phyloP scores from a whole-genome alignment of 2,797 vertebrate species.

The Sylvia borin region DNA sequence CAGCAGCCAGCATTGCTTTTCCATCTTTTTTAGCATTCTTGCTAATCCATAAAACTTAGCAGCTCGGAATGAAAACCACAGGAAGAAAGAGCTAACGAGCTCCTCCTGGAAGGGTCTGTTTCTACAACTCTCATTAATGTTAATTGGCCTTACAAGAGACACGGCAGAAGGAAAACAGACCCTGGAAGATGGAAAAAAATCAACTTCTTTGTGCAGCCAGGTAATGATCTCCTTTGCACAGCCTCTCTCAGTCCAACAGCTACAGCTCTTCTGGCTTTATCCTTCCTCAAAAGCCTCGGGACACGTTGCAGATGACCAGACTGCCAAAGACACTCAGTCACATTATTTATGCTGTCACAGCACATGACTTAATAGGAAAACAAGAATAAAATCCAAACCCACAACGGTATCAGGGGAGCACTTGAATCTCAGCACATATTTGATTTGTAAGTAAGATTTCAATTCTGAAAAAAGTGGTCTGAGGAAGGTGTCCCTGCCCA shows the following conservation, averaged over 20 bases:
- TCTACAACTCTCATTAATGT: background rate
- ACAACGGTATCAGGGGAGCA: background rate
- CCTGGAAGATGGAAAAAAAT: conserved; percentile 32
- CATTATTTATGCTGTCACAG: conserved; percentile 19
- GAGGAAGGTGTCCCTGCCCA: background rate
- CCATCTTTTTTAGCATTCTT: background rate
- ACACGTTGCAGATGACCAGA: background rate
- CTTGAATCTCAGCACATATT: background rate
- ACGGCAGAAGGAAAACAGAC: background rate
- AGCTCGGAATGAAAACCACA: background rate
- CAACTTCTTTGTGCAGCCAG: conserved; percentile 3
- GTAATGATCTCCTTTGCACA: background rate
- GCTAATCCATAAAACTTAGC: background rate
- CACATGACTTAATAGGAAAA: background rate
- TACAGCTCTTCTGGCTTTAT: background rate
- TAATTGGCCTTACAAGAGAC: background rate
- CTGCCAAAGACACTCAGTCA: conserved; percentile 20
- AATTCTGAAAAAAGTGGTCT: background rate
- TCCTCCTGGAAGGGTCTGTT: background rate
- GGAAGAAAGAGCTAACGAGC: background rate
- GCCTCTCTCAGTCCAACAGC: background rate
- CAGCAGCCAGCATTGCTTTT: background rate
- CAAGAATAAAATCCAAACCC: background rate
- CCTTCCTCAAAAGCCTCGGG: conserved; percentile 7
- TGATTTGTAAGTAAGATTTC: background rate